These are phyloP conservation scores for Zoanthus gigantus DNA, from an alignment of 92 coral and sea anemone species.

Conservation along the genomic window DNA sequence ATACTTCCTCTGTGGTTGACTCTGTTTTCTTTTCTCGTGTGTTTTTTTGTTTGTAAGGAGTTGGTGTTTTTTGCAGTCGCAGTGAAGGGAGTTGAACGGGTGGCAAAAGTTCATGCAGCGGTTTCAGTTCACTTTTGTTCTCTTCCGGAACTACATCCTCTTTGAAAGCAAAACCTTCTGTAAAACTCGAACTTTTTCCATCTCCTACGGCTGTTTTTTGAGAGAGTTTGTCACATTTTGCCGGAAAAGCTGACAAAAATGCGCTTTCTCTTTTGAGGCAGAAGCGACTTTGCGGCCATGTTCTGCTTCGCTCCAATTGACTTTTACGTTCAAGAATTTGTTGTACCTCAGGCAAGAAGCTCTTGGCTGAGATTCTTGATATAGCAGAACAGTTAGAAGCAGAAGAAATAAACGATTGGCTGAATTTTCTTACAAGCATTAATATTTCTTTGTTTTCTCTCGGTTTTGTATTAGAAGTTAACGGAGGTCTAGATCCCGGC, in stretches of 20 bases:
- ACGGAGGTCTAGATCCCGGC: background rate
- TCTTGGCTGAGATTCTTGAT: slow-evolving; percentile 15
- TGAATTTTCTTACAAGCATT: slow-evolving; percentile 40
- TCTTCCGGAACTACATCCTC: slow-evolving; percentile 16
- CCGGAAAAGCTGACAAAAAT: background rate
- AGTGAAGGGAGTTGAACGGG: slow-evolving; percentile 42
- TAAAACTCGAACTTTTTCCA: background rate
- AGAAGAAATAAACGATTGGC: slow-evolving; percentile 21
- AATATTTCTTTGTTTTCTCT: slow-evolving; percentile 22
- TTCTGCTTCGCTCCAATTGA: slow-evolving; percentile 36
- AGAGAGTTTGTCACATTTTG: background rate
- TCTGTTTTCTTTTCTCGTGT: slow-evolving; percentile 36
- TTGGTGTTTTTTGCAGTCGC: slow-evolving; percentile 13
- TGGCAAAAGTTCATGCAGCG: slow-evolving; percentile 37
- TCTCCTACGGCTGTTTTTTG: background rate
- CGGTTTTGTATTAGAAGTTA: background rate
- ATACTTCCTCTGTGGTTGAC: slow-evolving; percentile 13
- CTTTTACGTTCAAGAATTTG: slow-evolving; percentile 41
- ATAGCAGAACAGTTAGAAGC: background rate
- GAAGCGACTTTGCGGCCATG: slow-evolving; percentile 34
- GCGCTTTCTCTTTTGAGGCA: slow-evolving; percentile 3
- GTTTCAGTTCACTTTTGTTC: slow-evolving; percentile 3
- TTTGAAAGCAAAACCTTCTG: background rate
- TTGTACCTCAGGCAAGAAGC: slow-evolving; percentile 37
- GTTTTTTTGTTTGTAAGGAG: slow-evolving; percentile 21